Evolutionary conservation across 1,140 invertebrate species (phyloP).

Genomic region (Hyles vespertilio): DNA sequence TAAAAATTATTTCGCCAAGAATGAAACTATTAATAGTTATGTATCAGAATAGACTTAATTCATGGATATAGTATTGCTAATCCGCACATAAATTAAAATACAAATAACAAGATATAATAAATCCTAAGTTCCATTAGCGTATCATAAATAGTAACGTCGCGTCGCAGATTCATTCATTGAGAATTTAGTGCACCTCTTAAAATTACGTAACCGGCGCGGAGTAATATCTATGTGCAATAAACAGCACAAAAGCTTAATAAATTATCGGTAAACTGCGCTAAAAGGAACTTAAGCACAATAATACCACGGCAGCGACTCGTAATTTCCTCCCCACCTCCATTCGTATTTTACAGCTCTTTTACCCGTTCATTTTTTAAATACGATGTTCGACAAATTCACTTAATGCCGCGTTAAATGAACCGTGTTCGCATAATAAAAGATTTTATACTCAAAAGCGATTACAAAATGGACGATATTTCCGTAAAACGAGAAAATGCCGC

Average conservation of each 20-base stretch:
- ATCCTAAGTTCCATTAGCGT: too few relatives aligned
- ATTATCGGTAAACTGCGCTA: conserved; percentile 24
- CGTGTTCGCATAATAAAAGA: conserved; percentile 70
- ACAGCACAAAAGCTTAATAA: conserved; percentile 16
- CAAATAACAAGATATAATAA: too few relatives aligned
- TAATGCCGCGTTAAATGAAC: conserved; percentile 71
- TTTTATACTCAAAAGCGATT: conserved; percentile 67
- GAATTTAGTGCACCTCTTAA: too few relatives aligned
- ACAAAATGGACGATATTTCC: conserved; percentile 58
- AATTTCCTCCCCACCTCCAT: conserved; percentile 20
- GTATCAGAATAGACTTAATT: too few relatives aligned
- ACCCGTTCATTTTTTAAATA: conserved; percentile 56
- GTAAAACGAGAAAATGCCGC: conserved; percentile 42
- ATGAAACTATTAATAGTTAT: too few relatives aligned
- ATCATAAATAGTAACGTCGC: too few relatives aligned
- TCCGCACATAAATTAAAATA: too few relatives aligned
- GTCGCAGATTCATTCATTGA: too few relatives aligned
- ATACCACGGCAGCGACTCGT: conserved; percentile 19
- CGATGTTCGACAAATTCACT: conserved; percentile 68
- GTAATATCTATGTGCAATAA: too few relatives aligned
- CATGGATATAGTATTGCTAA: too few relatives aligned
- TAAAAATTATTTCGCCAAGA: too few relatives aligned
- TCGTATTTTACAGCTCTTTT: conserved; percentile 40
- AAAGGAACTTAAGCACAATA: conserved; percentile 29
- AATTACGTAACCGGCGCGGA: too few relatives aligned